Conservation (phyloP, 2,113 vertebrate genomes). For the Emydura subglobosa region DNA sequence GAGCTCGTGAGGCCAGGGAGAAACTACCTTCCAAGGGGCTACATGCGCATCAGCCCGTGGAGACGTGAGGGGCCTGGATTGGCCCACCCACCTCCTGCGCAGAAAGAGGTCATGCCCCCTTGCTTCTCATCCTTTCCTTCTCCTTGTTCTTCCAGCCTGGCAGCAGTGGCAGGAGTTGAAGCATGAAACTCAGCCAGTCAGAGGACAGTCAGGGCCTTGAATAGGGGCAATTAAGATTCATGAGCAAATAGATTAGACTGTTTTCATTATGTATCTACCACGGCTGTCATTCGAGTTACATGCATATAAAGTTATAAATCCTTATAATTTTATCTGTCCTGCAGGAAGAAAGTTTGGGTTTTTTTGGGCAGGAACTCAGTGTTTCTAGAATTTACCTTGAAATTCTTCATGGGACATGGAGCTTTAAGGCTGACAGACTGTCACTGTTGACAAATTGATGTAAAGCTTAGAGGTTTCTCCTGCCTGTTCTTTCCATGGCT, state of each 20-base stretch:
- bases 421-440: background rate
- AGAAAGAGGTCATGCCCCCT: background rate
- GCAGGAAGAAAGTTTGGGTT: background rate
- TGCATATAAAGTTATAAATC: background rate
- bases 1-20: no score
- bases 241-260: background rate
- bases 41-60: no score
- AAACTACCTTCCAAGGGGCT: no score
- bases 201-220: background rate
- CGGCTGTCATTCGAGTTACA: background rate
- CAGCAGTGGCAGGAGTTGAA: background rate
- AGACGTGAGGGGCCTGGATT: no score
- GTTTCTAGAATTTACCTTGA: background rate
- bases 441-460: rapidly evolving
- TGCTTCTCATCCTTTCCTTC: no score
- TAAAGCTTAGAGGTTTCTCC: background rate
- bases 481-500: background rate
- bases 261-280: background rate
- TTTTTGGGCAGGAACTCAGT: background rate
- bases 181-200: background rate
- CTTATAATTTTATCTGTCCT: background rate
- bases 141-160: background rate
- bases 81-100: no score
- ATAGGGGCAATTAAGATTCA: background rate
- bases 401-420: background rate